phyloP scores from a whole-genome alignment of 2,888 invertebrate species.

The Cephus sareptanus region DNA sequence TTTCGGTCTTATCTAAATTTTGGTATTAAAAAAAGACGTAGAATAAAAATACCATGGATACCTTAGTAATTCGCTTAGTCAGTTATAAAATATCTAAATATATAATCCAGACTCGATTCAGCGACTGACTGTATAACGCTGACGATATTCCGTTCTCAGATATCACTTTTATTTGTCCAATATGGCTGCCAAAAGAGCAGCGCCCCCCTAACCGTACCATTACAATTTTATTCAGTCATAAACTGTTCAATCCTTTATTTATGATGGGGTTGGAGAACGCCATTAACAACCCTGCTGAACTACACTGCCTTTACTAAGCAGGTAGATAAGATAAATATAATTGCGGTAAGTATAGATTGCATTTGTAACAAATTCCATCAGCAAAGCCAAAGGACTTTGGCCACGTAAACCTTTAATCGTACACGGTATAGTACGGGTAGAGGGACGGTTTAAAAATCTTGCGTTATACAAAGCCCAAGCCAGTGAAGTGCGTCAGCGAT shows the following conservation, averaged over 20 bases:
- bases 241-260: background rate
- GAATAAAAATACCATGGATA: background rate
- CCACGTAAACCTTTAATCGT: background rate
- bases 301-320: background rate
- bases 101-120: background rate
- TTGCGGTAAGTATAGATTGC: background rate
- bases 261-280: background rate
- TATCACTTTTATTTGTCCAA: background rate
- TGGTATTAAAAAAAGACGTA: background rate
- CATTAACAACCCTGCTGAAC: background rate
- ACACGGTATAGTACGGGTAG: background rate
- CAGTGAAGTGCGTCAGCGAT: background rate
- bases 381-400: background rate
- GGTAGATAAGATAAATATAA: background rate
- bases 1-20: background rate
- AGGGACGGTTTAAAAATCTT: background rate
- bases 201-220: background rate
- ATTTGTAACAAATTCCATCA: background rate
- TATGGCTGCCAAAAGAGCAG: background rate
- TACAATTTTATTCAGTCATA: background rate
- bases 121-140: background rate
- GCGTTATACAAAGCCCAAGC: background rate
- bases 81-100: background rate
- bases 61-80: background rate
- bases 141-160: background rate